Percentiles rank a stretch among this genome's conserved stretches.
phyloP scores from a whole-genome alignment of 2,113 vertebrate genomes.

The Dromaius novaehollandiae region DNA sequence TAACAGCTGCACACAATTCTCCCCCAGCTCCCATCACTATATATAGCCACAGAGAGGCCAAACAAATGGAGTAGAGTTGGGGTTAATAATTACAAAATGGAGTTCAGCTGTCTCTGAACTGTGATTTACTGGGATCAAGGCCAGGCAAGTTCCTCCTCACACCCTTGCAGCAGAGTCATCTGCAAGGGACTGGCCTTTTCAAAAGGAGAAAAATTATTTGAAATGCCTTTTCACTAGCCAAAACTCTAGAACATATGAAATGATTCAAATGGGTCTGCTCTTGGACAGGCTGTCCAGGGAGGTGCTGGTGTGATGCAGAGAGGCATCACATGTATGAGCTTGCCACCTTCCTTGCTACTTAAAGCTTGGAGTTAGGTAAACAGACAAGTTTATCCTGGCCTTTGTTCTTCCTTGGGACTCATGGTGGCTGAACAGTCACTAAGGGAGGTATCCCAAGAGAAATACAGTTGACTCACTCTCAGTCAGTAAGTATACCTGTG shows the following conservation, averaged over 20 bases:
- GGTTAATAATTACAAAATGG: slow-evolving; percentile 61
- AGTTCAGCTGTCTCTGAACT: slow-evolving; percentile 51
- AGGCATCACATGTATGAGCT: rapidly evolving
- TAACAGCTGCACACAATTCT: slow-evolving; percentile 45
- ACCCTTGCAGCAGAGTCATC: background rate
- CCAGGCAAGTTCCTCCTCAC: slow-evolving; percentile 43
- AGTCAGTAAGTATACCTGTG: rapidly evolving
- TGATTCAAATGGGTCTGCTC: background rate
- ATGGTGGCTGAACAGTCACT: background rate
- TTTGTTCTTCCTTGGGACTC: background rate
- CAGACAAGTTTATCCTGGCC: rapidly evolving
- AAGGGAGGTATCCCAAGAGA: rapidly evolving
- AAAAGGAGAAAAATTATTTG: background rate
- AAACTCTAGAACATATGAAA: background rate
- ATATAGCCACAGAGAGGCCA: slow-evolving; percentile 57
- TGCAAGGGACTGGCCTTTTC: background rate
- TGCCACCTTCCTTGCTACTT: background rate
- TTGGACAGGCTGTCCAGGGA: background rate
- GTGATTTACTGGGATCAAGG: slow-evolving; percentile 48
- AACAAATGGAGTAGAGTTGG: slow-evolving; percentile 31
- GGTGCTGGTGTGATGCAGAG: background rate
- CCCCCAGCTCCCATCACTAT: background rate
- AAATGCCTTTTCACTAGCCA: background rate
- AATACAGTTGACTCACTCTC: rapidly evolving
- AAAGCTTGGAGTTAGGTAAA: rapidly evolving